Evolutionary conservation across 2,888 invertebrate genomes (phyloP).

Genomic region (Timandra comae): DNA sequence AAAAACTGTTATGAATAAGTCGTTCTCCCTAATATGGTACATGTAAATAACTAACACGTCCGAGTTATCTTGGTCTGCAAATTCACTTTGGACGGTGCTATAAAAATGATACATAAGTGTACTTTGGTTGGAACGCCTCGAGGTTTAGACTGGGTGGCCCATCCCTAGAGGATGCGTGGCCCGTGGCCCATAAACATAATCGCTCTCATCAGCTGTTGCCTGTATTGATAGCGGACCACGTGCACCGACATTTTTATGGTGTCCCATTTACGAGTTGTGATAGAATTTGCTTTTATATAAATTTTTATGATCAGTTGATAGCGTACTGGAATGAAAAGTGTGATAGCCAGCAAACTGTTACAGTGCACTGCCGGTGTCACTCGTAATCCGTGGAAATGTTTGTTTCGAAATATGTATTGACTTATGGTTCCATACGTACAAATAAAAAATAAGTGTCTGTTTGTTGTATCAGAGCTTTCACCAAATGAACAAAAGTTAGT

Average conservation of each 20-base stretch:
- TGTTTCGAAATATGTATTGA: slow-evolving; percentile 13
- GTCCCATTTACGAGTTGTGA: slow-evolving; percentile 50
- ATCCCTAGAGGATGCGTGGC: slow-evolving; percentile 39
- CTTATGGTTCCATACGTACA: too few relatives aligned
- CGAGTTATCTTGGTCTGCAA: slow-evolving; percentile 64
- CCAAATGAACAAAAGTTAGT: too few relatives aligned
- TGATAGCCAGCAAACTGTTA: slow-evolving; percentile 19
- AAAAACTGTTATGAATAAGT: too few relatives aligned
- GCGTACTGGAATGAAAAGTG: slow-evolving; percentile 32
- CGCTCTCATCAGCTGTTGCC: slow-evolving; percentile 58
- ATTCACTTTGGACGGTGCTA: slow-evolving; percentile 67
- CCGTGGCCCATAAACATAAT: slow-evolving; percentile 63
- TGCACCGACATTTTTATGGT: slow-evolving; percentile 43
- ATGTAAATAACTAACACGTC: slow-evolving; percentile 65
- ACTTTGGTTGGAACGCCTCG: slow-evolving; percentile 50
- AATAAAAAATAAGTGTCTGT: too few relatives aligned
- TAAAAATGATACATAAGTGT: slow-evolving; percentile 69
- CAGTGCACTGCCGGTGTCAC: slow-evolving; percentile 6
- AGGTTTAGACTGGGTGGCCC: slow-evolving; percentile 47
- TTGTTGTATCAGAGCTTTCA: too few relatives aligned
- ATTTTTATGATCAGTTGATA: slow-evolving; percentile 45
- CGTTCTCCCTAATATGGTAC: too few relatives aligned
- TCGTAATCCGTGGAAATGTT: slow-evolving; percentile 13
- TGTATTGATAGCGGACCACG: slow-evolving; percentile 45
- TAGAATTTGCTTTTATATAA: slow-evolving; percentile 53